Percentiles rank a stretch among this genome's conserved stretches.
Conservation (phyloP, 2,888 invertebrate genomes). For the Apoda limacodes region DNA sequence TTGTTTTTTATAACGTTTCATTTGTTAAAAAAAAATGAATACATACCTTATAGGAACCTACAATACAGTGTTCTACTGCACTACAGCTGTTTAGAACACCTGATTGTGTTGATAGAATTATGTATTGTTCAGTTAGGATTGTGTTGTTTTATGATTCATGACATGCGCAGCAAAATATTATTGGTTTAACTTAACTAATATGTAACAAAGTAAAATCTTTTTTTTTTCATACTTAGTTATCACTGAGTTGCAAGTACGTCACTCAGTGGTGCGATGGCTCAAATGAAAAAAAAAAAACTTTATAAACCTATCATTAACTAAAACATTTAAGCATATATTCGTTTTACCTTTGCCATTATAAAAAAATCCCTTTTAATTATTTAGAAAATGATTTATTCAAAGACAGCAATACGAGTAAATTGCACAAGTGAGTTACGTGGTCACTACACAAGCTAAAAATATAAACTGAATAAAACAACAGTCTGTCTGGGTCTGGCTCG, state of each 20-base stretch:
- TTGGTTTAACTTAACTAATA: slow-evolving; percentile 1
- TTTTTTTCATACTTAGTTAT: neutral
- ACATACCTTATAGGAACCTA: too few species aligned
- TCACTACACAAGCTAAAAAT: slow-evolving; percentile 44
- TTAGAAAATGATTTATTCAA: slow-evolving; percentile 29
- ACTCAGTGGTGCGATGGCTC: slow-evolving; percentile 37
- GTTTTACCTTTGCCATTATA: slow-evolving; percentile 57
- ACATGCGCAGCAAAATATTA: slow-evolving; percentile 1
- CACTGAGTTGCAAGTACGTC: slow-evolving; percentile 28
- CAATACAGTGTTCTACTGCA: too few species aligned
- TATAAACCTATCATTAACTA: slow-evolving; percentile 8
- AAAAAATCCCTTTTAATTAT: slow-evolving; percentile 22
- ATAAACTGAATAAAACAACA: slow-evolving; percentile 47
- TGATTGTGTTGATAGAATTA: slow-evolving; percentile 9
- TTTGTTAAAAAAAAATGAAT: too few species aligned
- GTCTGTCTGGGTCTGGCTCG: too few species aligned
- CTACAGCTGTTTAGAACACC: slow-evolving; percentile 8
- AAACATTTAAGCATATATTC: slow-evolving; percentile 11
- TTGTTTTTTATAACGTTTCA: too few species aligned
- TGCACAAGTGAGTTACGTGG: slow-evolving; percentile 30
- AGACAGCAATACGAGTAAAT: slow-evolving; percentile 39
- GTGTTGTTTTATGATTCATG: slow-evolving; percentile 6
- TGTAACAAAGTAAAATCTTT: neutral
- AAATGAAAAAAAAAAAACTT: slow-evolving; percentile 24
- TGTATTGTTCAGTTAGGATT: slow-evolving; percentile 15